These are phyloP conservation scores for Electrophaes corylata DNA, from an alignment of 2,888 invertebrate genomes.

Conservation along the genomic window DNA sequence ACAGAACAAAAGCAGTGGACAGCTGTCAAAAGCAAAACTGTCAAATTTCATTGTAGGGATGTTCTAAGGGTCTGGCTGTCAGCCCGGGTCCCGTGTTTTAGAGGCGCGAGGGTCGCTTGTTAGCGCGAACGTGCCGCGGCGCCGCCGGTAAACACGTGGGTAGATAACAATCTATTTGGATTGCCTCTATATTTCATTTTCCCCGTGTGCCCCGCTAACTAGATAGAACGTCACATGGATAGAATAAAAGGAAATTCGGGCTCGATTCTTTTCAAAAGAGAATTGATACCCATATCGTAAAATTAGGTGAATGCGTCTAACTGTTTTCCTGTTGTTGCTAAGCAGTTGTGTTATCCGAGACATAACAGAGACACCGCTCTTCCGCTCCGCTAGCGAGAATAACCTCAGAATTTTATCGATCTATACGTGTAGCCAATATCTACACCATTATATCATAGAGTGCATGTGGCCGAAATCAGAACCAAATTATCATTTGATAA, in stretches of 20 bases:
- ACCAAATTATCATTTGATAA: too few species aligned
- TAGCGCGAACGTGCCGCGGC: constrained; percentile 80
- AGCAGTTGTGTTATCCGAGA: neutral
- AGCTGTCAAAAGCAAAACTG: constrained; percentile 74
- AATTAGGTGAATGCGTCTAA: constrained; percentile 32
- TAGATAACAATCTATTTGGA: constrained; percentile 85
- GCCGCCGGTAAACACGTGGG: constrained; percentile 82
- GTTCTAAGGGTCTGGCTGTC: constrained; percentile 65
- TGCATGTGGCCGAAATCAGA: too few species aligned
- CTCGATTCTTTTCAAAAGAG: constrained; percentile 61
- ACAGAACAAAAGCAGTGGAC: constrained; percentile 58
- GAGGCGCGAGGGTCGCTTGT: constrained; percentile 70
- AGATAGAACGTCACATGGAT: constrained; percentile 70
- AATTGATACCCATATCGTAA: constrained; percentile 44
- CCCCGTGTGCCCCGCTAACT: constrained; percentile 79
- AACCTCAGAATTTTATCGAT: too few species aligned
- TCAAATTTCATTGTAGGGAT: constrained; percentile 57
- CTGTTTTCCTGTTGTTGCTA: constrained; percentile 22
- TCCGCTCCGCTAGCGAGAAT: too few species aligned
- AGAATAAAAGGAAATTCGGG: constrained; percentile 70
- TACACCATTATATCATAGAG: too few species aligned
- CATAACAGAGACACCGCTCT: too few species aligned
- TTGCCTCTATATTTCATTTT: constrained; percentile 85
- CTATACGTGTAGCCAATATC: too few species aligned
- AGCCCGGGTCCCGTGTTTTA: constrained; percentile 59